Evolutionary conservation across 92 coral and sea anemone genomes (phyloP), one percentile per base, ranked within the genome.

Genomic region (Paramuricea clavata): DNA sequence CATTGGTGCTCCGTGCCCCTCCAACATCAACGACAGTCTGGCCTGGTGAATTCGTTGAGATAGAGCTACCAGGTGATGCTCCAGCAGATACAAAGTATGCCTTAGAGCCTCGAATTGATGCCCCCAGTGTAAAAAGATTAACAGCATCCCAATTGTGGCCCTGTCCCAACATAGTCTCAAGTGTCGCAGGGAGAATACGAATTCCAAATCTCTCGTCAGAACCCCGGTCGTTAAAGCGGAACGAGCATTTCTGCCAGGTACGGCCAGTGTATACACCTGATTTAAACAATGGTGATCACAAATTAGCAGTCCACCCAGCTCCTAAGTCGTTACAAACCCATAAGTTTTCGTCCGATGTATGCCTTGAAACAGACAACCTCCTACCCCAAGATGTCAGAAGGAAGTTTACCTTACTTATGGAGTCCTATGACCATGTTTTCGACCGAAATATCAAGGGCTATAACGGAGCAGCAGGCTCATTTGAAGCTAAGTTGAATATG

Each of bases 381-480:
- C 52, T 85, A 44, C 57, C 76, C 47, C 54, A 27, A 61, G 81
- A 85, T 42, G 36, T 74, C 62, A 36, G 54, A 87, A 69, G 26
- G 42, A 56, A 69, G 74, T 78, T 87, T 42, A n/a, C 34, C 36
- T 61, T 65, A 6, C 33, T 76, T 27, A 41, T 62, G 22, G 22
- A 41, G 13, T 31, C 39, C 69, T 78, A 44, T 28, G 81, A 69
- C 34, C 34, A 35, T 27, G 74, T 87, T 12, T 87, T 86, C 27
- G 76, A 81, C 81, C 94, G 93, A 0, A 64, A 84, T 49, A 27
- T 94, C 39, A 87, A 87, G 43, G 97, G 97, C 16, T 93, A 87
- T 90, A 93, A 91, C 71, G 93, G 94, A 27, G 74, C 93, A 32
- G 90, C 36, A 49, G 97, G 97, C 9, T 92, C 93, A 7, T 78